A percentile compares a stretch with the other conserved stretches of the same genome.
phyloP scores from a whole-genome alignment of 2,113 vertebrate species.

The Atractosteus spatula region DNA sequence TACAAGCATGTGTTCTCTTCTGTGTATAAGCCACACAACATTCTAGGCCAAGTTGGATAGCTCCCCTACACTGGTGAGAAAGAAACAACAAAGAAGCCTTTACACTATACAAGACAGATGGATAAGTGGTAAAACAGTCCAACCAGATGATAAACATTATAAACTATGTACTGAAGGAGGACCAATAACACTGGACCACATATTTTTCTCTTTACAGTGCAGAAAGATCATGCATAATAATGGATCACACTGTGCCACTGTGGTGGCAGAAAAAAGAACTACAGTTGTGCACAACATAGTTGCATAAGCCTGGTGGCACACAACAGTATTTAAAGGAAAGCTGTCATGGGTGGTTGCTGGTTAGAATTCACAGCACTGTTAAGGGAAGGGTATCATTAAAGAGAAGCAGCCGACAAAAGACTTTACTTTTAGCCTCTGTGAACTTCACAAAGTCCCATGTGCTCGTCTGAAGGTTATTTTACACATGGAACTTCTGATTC shows the following conservation, averaged over 20 bases:
- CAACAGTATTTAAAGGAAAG: background rate
- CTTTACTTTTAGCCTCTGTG: background rate
- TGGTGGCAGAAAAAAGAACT: no score
- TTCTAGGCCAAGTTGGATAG: constrained; percentile 22
- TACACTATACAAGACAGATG: constrained; percentile 21
- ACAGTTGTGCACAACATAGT: no score
- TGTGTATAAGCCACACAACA: constrained; percentile 16
- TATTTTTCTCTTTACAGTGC: background rate
- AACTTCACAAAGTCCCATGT: constrained; percentile 16
- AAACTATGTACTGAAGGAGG: background rate
- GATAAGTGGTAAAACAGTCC: background rate
- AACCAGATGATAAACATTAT: background rate
- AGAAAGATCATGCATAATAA: background rate
- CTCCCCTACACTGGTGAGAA: background rate
- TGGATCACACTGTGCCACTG: background rate
- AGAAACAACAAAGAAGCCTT: constrained; percentile 26
- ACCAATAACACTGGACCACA: no score
- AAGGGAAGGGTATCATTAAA: background rate
- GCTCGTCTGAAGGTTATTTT: constrained; percentile 36
- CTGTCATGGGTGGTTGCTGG: background rate
- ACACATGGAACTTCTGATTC: constrained; percentile 6
- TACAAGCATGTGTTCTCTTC: constrained; percentile 33
- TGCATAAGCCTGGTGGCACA: background rate
- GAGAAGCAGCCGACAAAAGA: constrained; percentile 1
- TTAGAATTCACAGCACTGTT: background rate